Conservation (phyloP, 2,113 vertebrate species). For the Prionailurus bengalensis region DNA sequence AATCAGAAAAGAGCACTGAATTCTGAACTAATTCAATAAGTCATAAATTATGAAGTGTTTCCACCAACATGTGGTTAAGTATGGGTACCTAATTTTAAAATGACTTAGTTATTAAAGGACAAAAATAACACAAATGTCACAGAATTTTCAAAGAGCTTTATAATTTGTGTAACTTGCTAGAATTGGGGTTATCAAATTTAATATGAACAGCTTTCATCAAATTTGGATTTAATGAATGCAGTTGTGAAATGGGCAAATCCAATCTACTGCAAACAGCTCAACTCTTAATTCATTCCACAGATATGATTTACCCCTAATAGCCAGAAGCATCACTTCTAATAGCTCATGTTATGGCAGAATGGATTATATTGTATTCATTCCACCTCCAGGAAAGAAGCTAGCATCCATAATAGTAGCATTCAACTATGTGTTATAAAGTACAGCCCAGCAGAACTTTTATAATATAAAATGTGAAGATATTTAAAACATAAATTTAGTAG, state of each 20-base stretch:
- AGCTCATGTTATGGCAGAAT: conserved; percentile 50
- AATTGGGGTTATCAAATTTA: conserved; percentile 69
- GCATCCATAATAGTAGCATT: conserved; percentile 31
- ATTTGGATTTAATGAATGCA: conserved; percentile 71
- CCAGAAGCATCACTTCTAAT: conserved; percentile 63
- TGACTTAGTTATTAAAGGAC: conserved; percentile 55
- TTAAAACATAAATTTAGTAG: conserved; percentile 69
- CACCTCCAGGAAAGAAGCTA: conserved; percentile 53
- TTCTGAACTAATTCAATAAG: conserved; percentile 67
- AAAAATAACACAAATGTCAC: conserved; percentile 65
- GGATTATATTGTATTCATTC: conserved; percentile 46
- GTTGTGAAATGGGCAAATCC: conserved; percentile 68
- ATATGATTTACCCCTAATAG: conserved; percentile 67
- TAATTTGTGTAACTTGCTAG: conserved; percentile 60
- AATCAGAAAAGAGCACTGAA: conserved; percentile 63
- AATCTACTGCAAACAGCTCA: conserved; percentile 58
- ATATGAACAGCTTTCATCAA: conserved; percentile 70
- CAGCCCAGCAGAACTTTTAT: conserved; percentile 33
- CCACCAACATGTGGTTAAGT: conserved; percentile 27
- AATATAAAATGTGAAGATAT: conserved; percentile 60
- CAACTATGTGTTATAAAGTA: conserved; percentile 47
- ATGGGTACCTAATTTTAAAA: conserved; percentile 56
- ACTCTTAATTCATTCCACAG: conserved; percentile 69
- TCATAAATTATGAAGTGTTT: conserved; percentile 63
- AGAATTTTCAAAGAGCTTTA: conserved; percentile 70